Evolutionary conservation across 2,797 vertebrate genomes (phyloP), one percentile per base, ranked within the genome.

Genomic region (Clarias fuscus): DNA sequence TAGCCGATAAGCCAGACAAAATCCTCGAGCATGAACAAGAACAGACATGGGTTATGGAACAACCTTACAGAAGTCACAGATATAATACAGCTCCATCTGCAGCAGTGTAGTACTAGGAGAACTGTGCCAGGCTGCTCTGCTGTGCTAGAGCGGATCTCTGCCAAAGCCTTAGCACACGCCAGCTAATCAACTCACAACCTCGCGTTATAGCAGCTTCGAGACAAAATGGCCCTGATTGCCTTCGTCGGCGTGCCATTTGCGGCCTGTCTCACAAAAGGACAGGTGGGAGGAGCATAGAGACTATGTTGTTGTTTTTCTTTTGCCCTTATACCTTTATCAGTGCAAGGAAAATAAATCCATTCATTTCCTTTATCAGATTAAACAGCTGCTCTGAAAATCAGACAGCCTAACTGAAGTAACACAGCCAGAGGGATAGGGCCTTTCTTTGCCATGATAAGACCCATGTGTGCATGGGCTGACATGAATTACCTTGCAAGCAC

Each of bases 321-420:
- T 20, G 15, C 6, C 20, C 18, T 87, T 43, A 40, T 59, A 85
- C 83, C 27, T 77, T 88, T 83, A 72, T 83, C 85, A 72, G 80
- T 37, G 83, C 65, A 71, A 84, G 78, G 68, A 79, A 59, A 88
- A 72, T 70, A 89, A 85, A 90, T 88, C 72, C 71, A 86, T 87
- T 89, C 65, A 84, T 59, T 75, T 84, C 62, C 48, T 83, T 88
- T 83, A 89, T 89, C 86, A 89, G 85, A 85, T 87, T 82, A 82
- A 58, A 30, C 76, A 87, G 82, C 84, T 72, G 83, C 85, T 89
- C 88, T 70, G 83, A 85, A 85, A 85, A 89, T 71, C 65, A 59
- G 37, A 86, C 56, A 72, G 84, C 62, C 68, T 79, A 86, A 82
- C 77, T 80, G 86, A 88, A 75, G 85, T 87, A 87, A 88, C 61